Percentiles rank a stretch among this genome's conserved stretches.
These are phyloP conservation scores for Astyanax mexicanus DNA, from an alignment of 2,797 vertebrate species.

Conservation along the genomic window DNA sequence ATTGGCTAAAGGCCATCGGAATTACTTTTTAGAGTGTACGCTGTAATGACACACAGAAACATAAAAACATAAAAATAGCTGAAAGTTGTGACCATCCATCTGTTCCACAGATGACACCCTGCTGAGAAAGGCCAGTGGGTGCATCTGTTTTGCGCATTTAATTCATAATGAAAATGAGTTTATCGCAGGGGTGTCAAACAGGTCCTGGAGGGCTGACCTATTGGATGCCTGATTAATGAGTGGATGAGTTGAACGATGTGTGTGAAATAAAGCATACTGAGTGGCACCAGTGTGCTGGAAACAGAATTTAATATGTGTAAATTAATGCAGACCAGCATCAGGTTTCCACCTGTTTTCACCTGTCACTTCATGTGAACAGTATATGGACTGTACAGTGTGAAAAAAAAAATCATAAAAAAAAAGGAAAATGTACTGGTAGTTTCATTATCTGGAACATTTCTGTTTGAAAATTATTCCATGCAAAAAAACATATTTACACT, in stretches of 20 bases:
- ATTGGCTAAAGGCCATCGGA: no score
- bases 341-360: no score
- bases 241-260: background rate
- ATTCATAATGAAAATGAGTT: background rate
- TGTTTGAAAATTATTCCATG: no score
- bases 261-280: background rate
- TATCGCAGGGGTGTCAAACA: background rate
- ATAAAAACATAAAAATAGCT: background rate
- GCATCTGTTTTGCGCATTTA: background rate
- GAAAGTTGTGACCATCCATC: background rate
- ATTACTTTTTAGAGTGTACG: no score
- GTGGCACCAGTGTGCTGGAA: background rate
- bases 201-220: background rate
- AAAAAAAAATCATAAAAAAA: no score
- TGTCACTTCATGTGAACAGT: no score
- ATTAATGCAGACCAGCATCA: background rate
- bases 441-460: no score
- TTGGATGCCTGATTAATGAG: background rate
- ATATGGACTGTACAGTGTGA: no score
- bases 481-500: no score
- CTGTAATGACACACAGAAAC: no score
- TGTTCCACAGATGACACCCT: background rate
- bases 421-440: no score
- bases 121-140: background rate
- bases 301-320: background rate